Conservation (phyloP, 2,113 vertebrate species). For the Peromyscus polionotus region DNA sequence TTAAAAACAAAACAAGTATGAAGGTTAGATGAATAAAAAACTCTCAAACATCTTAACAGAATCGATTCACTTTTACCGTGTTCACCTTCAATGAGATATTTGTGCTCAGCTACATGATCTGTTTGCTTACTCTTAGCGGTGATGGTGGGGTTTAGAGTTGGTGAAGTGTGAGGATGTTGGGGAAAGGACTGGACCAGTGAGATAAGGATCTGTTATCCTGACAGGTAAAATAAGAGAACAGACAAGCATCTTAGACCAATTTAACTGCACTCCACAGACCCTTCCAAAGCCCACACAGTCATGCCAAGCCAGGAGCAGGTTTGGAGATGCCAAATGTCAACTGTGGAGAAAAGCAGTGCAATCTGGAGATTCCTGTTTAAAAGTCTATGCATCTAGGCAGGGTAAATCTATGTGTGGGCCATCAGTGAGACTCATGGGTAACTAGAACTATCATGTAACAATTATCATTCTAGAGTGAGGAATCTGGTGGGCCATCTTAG, state of each 20-base stretch:
- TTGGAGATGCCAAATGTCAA: neutral
- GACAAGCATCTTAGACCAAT: neutral
- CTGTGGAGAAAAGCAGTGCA: neutral
- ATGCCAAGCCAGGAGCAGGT: neutral
- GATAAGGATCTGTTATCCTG: neutral
- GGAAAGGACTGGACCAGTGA: neutral
- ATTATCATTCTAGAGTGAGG: neutral
- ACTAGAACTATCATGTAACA: neutral
- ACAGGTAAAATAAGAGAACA: neutral
- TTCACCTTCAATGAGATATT: slow-evolving; percentile 31
- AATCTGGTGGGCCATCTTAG: neutral
- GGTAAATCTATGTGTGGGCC: neutral
- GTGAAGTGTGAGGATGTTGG: neutral
- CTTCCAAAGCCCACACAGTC: neutral
- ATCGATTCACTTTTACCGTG: neutral
- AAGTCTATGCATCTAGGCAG: neutral
- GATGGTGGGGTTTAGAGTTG: neutral
- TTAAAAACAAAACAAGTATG: neutral
- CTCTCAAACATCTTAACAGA: slow-evolving; percentile 23
- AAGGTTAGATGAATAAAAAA: slow-evolving; percentile 38
- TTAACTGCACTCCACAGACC: neutral
- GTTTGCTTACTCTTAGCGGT: slow-evolving; percentile 36
- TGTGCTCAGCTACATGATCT: neutral
- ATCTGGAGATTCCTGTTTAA: neutral
- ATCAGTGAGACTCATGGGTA: neutral